These are phyloP conservation scores for Saguinus midas DNA, from an alignment of 2,113 vertebrate species.

Conservation along the genomic window DNA sequence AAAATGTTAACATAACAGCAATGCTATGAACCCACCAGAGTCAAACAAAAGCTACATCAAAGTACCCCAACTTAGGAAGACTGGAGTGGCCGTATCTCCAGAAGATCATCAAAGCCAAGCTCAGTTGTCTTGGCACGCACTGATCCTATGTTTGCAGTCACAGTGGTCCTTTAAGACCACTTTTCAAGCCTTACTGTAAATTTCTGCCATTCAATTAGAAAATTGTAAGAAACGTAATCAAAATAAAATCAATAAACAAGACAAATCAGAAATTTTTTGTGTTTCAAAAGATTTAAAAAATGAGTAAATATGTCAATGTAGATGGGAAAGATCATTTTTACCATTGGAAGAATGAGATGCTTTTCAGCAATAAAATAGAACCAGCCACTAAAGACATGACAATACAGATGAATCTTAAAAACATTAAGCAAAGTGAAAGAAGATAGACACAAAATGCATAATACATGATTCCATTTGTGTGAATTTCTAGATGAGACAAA, in stretches of 20 bases:
- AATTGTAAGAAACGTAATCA: background rate
- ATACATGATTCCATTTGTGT: background rate
- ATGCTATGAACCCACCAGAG: background rate
- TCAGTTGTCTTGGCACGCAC: background rate
- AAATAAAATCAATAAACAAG: background rate
- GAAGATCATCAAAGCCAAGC: background rate
- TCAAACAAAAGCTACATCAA: background rate
- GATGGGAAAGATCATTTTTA: background rate
- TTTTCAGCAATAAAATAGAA: background rate
- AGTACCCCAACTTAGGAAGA: background rate
- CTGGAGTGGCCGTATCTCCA: background rate
- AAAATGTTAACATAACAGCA: background rate
- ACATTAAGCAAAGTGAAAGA: background rate
- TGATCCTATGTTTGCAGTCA: background rate
- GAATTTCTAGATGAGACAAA: slow-evolving; percentile 16
- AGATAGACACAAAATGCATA: background rate
- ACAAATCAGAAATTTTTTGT: background rate
- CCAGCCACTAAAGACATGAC: background rate
- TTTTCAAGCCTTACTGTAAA: background rate
- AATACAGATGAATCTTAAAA: background rate
- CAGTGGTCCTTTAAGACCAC: background rate
- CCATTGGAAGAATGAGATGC: background rate
- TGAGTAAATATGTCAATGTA: background rate
- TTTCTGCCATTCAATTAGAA: background rate
- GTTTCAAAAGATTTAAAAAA: background rate